Base-by-base conservation (phyloP, 2,797 vertebrate species). In the Coregonus suidteri region DNA sequence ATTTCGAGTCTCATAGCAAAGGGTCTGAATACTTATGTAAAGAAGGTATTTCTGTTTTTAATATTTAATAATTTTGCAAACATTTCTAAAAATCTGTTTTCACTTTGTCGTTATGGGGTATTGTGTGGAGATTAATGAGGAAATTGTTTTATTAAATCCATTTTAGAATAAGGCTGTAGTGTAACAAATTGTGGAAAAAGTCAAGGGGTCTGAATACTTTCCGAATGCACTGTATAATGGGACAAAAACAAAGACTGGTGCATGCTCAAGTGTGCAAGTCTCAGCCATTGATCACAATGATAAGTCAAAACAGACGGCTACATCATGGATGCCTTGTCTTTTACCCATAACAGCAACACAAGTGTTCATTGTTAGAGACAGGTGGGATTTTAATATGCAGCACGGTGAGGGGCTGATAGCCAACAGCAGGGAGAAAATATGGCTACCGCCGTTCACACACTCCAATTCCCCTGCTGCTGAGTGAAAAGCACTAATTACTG, bases 401-500 rank as follows among this genome's bases (percentile, higher is more conserved):
- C 56, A 73, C 52, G 31, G 72, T 37, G 54, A 51, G 52, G 52
- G 52, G 72, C 34, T 73, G 53, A n/a, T 18, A 73, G 54, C 72
- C 72, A 73, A 54, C 6, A 73, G 31, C 30, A 16, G 53, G 52
- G 52, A 35, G 53, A 13, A 73, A 73, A 73, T 25, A 73, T 73
- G 72, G 31, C 75, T 66, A 79, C 82, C 64, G 69, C 25, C 25
- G 25, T 79, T 73, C 81, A 80, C 54, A 76, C 77, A 78, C 69
- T 65, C 68, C 56, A 59, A 41, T n/a, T 82, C 75, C 75, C 75
- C 30, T 73, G 52, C 25, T 7, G 77, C 11, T 87, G 81, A 84
- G 84, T 76, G 85, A 82, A 81, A 83, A 35, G 84, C 77, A 59
- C 16, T 54, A 53, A 59, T 56, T 11, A 25, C 72, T 84, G 87